Percentiles rank a stretch among this genome's conserved stretches.
These are phyloP conservation scores for Bolinopsis microptera DNA, from an alignment of 37 sponge, comb jelly and placozoan genomes.

Conservation along the genomic window DNA sequence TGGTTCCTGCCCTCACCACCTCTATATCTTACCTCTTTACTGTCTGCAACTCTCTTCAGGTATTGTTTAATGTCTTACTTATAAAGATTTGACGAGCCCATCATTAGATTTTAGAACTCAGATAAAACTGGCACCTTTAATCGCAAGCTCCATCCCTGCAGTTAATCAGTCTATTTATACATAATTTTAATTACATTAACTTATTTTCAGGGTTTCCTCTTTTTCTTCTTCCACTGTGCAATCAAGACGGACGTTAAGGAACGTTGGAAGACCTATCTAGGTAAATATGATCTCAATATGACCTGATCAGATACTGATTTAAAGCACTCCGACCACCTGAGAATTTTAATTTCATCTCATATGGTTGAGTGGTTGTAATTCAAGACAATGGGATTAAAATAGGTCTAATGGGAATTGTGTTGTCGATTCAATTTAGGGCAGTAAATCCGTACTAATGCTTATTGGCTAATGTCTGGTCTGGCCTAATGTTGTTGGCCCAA, in stretches of 20 bases:
- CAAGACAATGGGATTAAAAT: background rate
- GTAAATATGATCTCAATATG: background rate
- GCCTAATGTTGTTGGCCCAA: too few species aligned
- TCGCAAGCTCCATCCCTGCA: too few species aligned
- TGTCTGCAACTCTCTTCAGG: constrained; percentile 46
- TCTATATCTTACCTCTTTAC: constrained; percentile 19
- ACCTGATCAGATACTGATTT: background rate
- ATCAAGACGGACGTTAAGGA: constrained; percentile 55
- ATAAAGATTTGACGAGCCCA: background rate
- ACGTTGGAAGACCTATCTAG: constrained; percentile 53
- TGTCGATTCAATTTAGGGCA: background rate
- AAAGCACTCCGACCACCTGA: background rate
- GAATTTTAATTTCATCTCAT: background rate
- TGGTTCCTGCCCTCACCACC: background rate
- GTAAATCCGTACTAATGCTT: background rate
- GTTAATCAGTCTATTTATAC: too few species aligned
- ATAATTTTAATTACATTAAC: too few species aligned
- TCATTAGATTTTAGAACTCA: background rate
- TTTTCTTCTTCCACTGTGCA: constrained; percentile 61
- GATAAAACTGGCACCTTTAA: too few species aligned
- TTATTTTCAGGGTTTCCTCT: constrained; percentile 50
- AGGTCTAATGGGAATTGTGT: background rate
- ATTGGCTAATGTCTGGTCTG: background rate
- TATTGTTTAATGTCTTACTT: background rate
- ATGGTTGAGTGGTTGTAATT: background rate